These are phyloP conservation scores for Entelurus aequoreus DNA, from an alignment of 2,113 vertebrate species.

Conservation along the genomic window DNA sequence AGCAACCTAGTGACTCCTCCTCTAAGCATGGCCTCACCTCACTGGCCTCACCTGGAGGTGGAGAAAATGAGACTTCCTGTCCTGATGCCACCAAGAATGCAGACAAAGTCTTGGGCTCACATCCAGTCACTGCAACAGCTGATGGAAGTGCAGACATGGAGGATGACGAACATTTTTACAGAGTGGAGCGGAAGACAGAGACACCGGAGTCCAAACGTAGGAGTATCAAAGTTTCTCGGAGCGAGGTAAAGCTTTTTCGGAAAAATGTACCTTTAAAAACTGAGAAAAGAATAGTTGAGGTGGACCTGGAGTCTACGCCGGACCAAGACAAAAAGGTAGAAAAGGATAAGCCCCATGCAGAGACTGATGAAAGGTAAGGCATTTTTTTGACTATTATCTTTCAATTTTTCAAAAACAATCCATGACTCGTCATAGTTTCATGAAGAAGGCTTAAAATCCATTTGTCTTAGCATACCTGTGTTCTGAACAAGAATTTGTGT, in stretches of 20 bases:
- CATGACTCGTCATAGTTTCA: background rate
- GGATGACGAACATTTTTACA: conserved; percentile 34
- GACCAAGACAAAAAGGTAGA: conserved; percentile 17
- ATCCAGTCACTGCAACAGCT: conserved; percentile 7
- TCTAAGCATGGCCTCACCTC: conserved; percentile 22
- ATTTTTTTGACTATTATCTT: background rate
- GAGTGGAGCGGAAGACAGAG: conserved; percentile 63
- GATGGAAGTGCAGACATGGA: conserved; percentile 43
- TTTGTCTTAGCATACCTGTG: conserved; percentile 1
- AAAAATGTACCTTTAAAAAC: conserved; percentile 56
- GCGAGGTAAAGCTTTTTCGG: conserved; percentile 59
- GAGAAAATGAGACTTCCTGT: conserved; percentile 24
- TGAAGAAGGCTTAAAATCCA: background rate
- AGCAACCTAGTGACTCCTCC: conserved; percentile 42
- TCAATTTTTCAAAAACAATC: background rate
- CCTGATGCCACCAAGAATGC: conserved; percentile 4
- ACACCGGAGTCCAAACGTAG: conserved; percentile 66
- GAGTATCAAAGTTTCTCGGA: conserved; percentile 65
- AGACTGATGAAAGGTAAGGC: conserved; percentile 44
- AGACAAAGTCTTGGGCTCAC: conserved; percentile 24
- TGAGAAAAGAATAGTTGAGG: background rate
- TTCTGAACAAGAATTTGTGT: conserved; percentile 4
- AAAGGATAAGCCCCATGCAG: conserved; percentile 19
- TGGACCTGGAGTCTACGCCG: background rate
- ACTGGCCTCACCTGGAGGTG: conserved; percentile 41